Conservation (phyloP, 1,140 invertebrate species). For the Drosophila orena region DNA sequence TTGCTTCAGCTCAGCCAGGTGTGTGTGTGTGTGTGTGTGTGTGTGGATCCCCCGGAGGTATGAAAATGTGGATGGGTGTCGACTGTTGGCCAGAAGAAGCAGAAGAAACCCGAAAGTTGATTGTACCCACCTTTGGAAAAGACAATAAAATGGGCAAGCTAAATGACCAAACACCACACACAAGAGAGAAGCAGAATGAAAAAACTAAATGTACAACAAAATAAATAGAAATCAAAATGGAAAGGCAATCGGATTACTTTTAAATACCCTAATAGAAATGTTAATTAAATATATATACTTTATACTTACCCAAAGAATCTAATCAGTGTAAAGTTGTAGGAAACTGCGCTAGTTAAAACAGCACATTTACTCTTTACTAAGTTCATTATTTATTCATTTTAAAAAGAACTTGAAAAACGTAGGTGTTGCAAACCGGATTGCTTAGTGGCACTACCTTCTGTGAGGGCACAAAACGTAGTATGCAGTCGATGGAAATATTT, state of each 20-base stretch:
- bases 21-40: slow-evolving; percentile 4
- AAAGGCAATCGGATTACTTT: too few species aligned
- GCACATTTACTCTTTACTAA: too few species aligned
- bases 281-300: too few species aligned
- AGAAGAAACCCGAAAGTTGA: slow-evolving; percentile 14
- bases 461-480: slow-evolving; percentile 40
- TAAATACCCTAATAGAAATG: not conserved
- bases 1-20: slow-evolving; percentile 28
- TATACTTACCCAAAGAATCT: too few species aligned
- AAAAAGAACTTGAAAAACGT: not conserved
- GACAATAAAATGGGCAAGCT: slow-evolving; percentile 66
- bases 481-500: slow-evolving; percentile 65
- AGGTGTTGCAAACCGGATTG: not conserved
- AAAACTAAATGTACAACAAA: slow-evolving; percentile 5
- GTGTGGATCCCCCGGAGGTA: not conserved
- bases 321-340: too few species aligned
- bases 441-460: not conserved
- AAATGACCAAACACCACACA: slow-evolving; percentile 62
- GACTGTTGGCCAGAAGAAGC: not conserved
- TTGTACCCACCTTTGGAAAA: slow-evolving; percentile 51
- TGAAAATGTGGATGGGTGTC: slow-evolving; percentile 1
- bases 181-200: slow-evolving; percentile 3
- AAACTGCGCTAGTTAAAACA: too few species aligned
- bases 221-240: slow-evolving; percentile 2
- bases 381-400: too few species aligned